phyloP scores from a whole-genome alignment of 2,113 vertebrate species.

The Ctenodactylus gundi region DNA sequence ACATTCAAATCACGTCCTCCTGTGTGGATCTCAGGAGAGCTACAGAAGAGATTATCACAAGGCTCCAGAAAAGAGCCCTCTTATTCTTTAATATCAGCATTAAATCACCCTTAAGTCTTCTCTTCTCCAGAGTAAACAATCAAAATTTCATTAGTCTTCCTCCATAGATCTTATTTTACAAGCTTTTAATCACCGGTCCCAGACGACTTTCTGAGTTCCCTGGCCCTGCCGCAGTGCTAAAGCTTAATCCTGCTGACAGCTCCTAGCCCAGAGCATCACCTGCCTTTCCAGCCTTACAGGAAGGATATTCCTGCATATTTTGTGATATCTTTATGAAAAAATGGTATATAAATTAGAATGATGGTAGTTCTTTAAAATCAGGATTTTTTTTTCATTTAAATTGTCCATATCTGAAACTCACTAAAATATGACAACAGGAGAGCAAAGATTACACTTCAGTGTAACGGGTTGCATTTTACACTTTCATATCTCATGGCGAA shows the following conservation, averaged over 20 bases:
- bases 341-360: background rate
- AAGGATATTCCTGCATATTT: background rate
- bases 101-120: slow-evolving; percentile 68
- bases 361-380: background rate
- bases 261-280: background rate
- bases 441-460: background rate
- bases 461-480: background rate
- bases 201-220: slow-evolving; percentile 43
- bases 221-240: background rate
- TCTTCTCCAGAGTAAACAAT: slow-evolving; percentile 69
- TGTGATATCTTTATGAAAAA: background rate
- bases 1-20: slow-evolving; percentile 13
- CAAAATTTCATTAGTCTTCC: slow-evolving; percentile 58
- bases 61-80: slow-evolving; percentile 55
- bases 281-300: background rate
- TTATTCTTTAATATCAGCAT: slow-evolving; percentile 57
- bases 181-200: slow-evolving; percentile 70
- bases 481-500: background rate
- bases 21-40: slow-evolving; percentile 44
- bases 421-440: background rate
- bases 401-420: background rate
- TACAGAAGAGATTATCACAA: slow-evolving; percentile 26
- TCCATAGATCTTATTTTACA: slow-evolving; percentile 72
- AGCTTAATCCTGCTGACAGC: background rate
- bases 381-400: background rate